Evolutionary conservation across 1,140 invertebrate genomes (phyloP), one percentile per base, ranked within the genome.

Genomic region (Matsumurasca onukii): DNA sequence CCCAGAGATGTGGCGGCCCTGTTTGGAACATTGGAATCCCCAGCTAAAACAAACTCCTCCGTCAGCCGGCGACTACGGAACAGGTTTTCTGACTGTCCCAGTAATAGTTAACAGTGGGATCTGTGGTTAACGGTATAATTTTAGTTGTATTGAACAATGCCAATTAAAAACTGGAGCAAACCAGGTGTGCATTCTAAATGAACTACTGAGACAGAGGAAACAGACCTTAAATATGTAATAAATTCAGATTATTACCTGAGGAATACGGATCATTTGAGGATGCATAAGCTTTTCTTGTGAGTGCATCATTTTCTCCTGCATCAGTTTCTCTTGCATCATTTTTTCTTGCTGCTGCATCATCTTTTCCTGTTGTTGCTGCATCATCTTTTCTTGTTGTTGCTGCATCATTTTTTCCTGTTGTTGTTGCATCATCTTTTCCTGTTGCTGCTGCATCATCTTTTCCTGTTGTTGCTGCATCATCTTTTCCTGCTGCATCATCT

Each of bases 391-490:
- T n/a, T n/a, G n/a, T n/a, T n/a, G n/a, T n/a, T 69, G 80, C 75
- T 73, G 80, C 66, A 0, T 71, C 64, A 15, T 67, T 73, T 1
- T 67, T 0, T 20, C 12, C 65, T 57, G 39, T n/a, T n/a, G n/a
- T n/a, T n/a, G n/a, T 12, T 69, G 80, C 75, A 73, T 80, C 67
- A 0, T 72, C 63, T 15, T 68, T 73, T 2, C 69, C 0, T 25
- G 24, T n/a, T n/a, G n/a, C 52, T 30, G 34, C n/a, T 70, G 80
- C 75, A 73, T 80, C 67, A 0, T 72, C 65, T 15, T 68, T 73
- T 2, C 69, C 0, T 25, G 24, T n/a, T n/a, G n/a, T 48, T 30
- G 49, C n/a, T 70, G 80, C 75, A 73, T 80, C 67, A 0, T 72
- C 63, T 15, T 68, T 73, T 2, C 69, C 0, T 25, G 24, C 39